phyloP scores from a whole-genome alignment of 2,888 invertebrate species.

The Pegoplata infirma region DNA sequence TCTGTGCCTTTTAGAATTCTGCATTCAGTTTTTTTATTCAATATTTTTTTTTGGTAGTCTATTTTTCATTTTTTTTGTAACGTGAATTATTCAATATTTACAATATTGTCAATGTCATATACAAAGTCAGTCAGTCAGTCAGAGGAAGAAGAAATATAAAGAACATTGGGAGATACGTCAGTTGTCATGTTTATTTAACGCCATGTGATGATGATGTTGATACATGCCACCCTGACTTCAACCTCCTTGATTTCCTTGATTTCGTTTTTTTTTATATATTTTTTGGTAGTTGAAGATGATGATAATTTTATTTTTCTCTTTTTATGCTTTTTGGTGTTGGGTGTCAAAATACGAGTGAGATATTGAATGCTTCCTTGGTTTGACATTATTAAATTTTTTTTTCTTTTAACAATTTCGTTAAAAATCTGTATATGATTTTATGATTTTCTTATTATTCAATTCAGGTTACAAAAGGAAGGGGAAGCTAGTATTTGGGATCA shows the following conservation, averaged over 20 bases:
- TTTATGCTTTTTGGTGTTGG: constrained; percentile 23
- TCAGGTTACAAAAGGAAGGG: too few relatives aligned
- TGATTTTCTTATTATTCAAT: constrained; percentile 35
- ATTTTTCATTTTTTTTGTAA: constrained; percentile 19
- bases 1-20: constrained; percentile 18
- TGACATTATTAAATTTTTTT: constrained; percentile 44
- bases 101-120: constrained; percentile 27
- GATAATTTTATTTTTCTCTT: constrained; percentile 31
- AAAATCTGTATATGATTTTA: constrained; percentile 38
- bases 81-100: constrained; percentile 55
- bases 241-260: neutral
- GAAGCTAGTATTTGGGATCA: too few relatives aligned
- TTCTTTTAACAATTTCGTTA: too few relatives aligned
- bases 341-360: constrained; percentile 44
- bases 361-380: constrained; percentile 45
- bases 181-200: constrained; percentile 54
- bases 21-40: too few relatives aligned
- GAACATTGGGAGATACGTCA: constrained; percentile 29
- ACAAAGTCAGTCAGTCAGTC: neutral
- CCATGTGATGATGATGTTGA: constrained; percentile 46
- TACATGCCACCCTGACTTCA: constrained; percentile 14
- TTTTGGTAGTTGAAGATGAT: constrained; percentile 4
- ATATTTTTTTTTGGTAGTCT: constrained; percentile 6
- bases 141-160: constrained; percentile 5
- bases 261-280: constrained; percentile 22